These are phyloP conservation scores for Tiliqua scincoides DNA, from an alignment of 2,113 vertebrate species.

Conservation along the genomic window DNA sequence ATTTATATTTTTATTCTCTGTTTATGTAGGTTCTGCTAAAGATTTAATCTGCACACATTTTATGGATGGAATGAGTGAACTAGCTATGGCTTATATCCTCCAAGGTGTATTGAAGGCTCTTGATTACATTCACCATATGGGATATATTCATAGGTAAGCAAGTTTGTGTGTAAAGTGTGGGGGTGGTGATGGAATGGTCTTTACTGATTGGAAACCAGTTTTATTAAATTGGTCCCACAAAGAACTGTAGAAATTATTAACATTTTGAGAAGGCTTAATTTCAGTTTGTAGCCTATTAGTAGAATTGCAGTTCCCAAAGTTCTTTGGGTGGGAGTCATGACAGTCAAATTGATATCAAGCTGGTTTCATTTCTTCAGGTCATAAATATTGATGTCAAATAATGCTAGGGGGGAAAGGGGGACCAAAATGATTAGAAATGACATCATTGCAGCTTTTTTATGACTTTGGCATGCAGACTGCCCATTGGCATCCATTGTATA, in stretches of 20 bases:
- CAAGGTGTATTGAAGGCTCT: slow-evolving; percentile 92
- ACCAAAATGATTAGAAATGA: background rate
- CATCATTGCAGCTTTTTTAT: background rate
- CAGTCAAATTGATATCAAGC: background rate
- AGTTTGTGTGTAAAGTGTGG: slow-evolving; percentile 1
- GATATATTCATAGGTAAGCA: slow-evolving; percentile 93
- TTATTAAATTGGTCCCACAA: background rate
- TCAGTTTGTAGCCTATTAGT: background rate
- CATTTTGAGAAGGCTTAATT: background rate
- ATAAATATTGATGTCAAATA: background rate
- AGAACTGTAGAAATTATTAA: background rate
- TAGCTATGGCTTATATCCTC: slow-evolving; percentile 94
- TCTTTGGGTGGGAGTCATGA: background rate
- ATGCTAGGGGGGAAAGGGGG: background rate
- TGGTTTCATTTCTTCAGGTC: background rate
- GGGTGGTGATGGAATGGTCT: background rate
- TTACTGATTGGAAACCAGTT: background rate
- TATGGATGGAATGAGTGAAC: slow-evolving; percentile 91
- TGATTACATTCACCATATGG: slow-evolving; percentile 98
- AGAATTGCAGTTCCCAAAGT: background rate
- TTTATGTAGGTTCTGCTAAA: slow-evolving; percentile 89
- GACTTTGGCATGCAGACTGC: background rate
- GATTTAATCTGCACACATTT: slow-evolving; percentile 95
- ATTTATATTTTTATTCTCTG: background rate
- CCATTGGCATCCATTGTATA: no score